phyloP scores from a whole-genome alignment of 2,797 vertebrate genomes.

The Pangasius larnaudii region DNA sequence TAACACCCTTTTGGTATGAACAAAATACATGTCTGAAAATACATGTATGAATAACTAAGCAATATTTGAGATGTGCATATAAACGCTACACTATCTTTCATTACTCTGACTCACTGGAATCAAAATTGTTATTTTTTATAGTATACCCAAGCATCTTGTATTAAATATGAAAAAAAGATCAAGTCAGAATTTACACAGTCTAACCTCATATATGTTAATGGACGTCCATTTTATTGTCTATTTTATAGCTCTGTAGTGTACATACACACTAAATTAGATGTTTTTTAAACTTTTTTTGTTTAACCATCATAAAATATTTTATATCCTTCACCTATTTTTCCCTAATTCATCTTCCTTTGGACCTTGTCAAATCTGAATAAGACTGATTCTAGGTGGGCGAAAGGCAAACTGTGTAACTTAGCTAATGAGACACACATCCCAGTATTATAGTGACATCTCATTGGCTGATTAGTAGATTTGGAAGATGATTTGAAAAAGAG shows the following conservation, averaged over 20 bases:
- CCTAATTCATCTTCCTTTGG: background rate
- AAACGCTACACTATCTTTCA: background rate
- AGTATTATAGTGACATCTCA: slow-evolving; percentile 47
- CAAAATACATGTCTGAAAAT: background rate
- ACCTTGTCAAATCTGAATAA: background rate
- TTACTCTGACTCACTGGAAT: background rate
- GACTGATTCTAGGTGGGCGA: slow-evolving; percentile 62
- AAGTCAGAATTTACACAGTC: background rate
- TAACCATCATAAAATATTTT: background rate
- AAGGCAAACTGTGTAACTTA: slow-evolving; percentile 77
- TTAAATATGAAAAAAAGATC: background rate
- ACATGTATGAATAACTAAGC: background rate
- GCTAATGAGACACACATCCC: slow-evolving; percentile 75
- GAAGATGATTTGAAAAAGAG: background rate
- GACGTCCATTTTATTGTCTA: background rate
- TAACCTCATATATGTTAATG: background rate
- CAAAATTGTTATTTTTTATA: background rate
- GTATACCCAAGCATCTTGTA: background rate
- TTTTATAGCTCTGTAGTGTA: background rate
- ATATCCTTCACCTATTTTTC: background rate
- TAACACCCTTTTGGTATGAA: background rate
- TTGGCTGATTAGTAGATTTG: slow-evolving; percentile 56
- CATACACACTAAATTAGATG: background rate
- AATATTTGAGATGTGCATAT: background rate
- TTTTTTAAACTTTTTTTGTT: background rate